Evolutionary conservation across 2,888 invertebrate species (phyloP).

Genomic region (Diadegma fenestrale): DNA sequence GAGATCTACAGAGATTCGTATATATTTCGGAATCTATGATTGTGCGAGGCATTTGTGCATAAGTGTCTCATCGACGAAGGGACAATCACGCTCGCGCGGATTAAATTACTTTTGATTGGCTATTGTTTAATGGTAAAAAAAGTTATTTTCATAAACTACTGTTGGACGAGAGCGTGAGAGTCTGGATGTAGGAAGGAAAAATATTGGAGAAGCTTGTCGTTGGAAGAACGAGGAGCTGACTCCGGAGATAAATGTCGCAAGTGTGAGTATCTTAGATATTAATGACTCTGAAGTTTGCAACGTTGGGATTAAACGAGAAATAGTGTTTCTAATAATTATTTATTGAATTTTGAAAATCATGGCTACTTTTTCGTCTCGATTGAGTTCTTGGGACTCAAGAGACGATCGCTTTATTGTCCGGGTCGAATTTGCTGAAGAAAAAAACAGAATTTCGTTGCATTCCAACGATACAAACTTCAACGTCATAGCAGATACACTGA

Average conservation of each 20-base stretch:
- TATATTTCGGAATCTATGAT: neutral
- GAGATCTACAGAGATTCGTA: neutral
- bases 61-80: neutral
- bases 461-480: no score
- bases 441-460: no score
- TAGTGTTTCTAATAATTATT: no score
- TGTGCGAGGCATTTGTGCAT: slow-evolving; percentile 5
- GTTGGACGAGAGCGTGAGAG: slow-evolving; percentile 5
- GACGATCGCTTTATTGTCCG: no score
- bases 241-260: neutral
- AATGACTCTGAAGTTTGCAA: no score
- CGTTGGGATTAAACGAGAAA: no score
- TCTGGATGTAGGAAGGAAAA: neutral
- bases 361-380: no score
- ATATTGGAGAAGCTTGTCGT: neutral
- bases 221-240: neutral
- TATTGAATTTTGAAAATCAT: no score
- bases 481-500: no score
- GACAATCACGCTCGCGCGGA: neutral
- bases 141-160: neutral
- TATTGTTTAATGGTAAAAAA: slow-evolving; percentile 1
- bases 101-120: neutral
- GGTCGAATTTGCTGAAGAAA: no score
- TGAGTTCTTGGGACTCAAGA: no score
- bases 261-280: neutral